Evolutionary conservation across 2,888 invertebrate genomes (phyloP).

Genomic region (Julus scanicus): DNA sequence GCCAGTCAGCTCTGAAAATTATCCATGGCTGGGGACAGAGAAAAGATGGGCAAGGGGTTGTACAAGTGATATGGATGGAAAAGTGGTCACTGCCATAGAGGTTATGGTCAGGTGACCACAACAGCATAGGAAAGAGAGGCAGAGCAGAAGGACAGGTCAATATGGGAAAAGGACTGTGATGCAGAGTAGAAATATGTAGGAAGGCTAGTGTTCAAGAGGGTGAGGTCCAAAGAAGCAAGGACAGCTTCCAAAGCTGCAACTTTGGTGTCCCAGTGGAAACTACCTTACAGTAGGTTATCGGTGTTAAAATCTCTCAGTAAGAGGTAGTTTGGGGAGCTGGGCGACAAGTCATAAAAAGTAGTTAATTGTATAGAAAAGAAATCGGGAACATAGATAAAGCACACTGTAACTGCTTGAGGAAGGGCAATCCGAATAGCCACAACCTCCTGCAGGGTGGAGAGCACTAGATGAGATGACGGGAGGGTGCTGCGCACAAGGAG

Average conservation of each 20-base stretch:
- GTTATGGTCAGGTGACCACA: conserved; percentile 65
- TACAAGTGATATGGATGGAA: background rate
- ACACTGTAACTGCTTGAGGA: background rate
- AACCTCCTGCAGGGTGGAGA: background rate
- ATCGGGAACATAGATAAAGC: background rate
- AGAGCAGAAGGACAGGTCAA: background rate
- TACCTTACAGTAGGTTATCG: background rate
- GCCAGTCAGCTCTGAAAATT: background rate
- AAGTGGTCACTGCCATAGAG: background rate
- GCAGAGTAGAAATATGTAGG: background rate
- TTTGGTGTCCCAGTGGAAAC: background rate
- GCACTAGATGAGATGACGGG: background rate
- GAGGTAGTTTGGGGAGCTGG: background rate
- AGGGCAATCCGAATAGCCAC: background rate
- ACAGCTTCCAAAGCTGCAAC: background rate
- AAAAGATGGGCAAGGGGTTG: background rate
- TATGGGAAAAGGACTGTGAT: background rate
- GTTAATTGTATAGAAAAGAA: background rate
- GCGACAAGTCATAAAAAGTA: background rate
- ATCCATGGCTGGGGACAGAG: background rate
- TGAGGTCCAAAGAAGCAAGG: background rate
- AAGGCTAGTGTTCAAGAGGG: background rate
- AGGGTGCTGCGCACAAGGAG: background rate
- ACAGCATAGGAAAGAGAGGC: background rate
- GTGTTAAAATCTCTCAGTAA: background rate